phyloP scores from a whole-genome alignment of 2,888 invertebrate species.

The Melanostoma mellinum region DNA sequence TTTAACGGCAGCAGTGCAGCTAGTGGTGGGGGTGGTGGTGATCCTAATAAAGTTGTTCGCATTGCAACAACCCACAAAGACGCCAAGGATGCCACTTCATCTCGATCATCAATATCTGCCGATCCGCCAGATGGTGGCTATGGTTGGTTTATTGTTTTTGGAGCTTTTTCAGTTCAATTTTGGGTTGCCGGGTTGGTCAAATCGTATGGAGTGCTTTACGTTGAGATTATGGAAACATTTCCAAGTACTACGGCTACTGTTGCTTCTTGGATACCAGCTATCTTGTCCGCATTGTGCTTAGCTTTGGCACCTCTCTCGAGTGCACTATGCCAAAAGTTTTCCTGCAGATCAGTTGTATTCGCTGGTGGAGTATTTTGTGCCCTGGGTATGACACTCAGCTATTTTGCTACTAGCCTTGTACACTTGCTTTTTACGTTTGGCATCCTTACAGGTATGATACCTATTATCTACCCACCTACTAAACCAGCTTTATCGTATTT shows the following conservation, averaged over 20 bases:
- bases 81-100: constrained; percentile 75
- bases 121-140: constrained; percentile 88
- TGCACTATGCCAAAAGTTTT: constrained; percentile 87
- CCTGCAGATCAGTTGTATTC: constrained; percentile 88
- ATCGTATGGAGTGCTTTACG: constrained; percentile 91
- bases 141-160: constrained; percentile 90
- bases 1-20: constrained; percentile 47
- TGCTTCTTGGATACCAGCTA: constrained; percentile 91
- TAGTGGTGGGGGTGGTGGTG: constrained; percentile 17
- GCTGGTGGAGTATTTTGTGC: constrained; percentile 88
- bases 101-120: constrained; percentile 77
- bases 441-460: constrained; percentile 85
- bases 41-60: constrained; percentile 49
- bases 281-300: constrained; percentile 88
- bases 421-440: constrained; percentile 89
- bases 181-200: constrained; percentile 92
- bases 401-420: constrained; percentile 87
- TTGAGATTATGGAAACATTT: constrained; percentile 91
- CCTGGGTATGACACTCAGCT: constrained; percentile 87
- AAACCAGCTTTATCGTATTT: neutral
- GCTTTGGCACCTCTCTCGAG: constrained; percentile 90
- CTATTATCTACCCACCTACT: neutral
- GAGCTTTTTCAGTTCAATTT: constrained; percentile 91
- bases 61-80: constrained; percentile 51
- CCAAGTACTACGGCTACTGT: constrained; percentile 88